Conservation (phyloP, 2,797 vertebrate species). For the Sitta carolinensis region DNA sequence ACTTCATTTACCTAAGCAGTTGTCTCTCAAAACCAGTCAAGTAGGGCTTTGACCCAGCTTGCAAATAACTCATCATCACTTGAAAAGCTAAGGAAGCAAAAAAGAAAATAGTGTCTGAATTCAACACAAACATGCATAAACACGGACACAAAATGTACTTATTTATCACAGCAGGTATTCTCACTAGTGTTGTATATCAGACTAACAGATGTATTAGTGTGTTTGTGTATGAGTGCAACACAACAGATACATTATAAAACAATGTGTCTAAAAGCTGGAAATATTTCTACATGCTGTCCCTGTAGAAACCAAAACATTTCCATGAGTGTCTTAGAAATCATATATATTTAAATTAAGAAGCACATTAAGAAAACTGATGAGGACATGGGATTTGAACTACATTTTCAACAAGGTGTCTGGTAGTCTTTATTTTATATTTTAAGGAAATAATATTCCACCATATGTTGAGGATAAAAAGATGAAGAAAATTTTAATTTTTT, state of each 20-base stretch:
- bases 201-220: background rate
- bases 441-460: background rate
- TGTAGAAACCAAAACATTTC: background rate
- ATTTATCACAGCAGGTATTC: background rate
- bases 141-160: background rate
- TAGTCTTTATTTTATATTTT: background rate
- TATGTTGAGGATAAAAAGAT: background rate
- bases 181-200: background rate
- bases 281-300: background rate
- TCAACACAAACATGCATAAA: background rate
- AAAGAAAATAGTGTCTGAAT: background rate
- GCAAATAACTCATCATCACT: background rate
- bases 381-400: background rate
- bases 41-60: background rate
- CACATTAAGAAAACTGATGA: background rate
- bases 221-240: background rate
- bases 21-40: background rate
- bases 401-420: background rate
- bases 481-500: background rate
- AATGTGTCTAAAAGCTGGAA: background rate
- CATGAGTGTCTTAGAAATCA: background rate
- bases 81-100: background rate
- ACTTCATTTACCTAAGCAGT: background rate
- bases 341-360: background rate
- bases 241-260: background rate